Evolutionary conservation across 2,888 invertebrate species (phyloP).

Genomic region (Melanotus villosus): DNA sequence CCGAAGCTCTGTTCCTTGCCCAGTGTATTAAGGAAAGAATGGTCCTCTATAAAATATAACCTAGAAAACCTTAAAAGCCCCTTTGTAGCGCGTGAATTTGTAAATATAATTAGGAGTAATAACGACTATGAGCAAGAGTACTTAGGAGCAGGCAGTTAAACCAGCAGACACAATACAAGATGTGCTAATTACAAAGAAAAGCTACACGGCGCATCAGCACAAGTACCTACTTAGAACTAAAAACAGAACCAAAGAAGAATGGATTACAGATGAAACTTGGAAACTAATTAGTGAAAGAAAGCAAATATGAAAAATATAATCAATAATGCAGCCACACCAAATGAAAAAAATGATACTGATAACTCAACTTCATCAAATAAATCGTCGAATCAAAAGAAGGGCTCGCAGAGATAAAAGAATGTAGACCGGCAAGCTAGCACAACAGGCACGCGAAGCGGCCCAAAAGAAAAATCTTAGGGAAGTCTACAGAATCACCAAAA

Average conservation of each 20-base stretch:
- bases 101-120: too few species aligned
- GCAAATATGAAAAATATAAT: background rate
- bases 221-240: background rate
- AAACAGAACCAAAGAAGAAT: background rate
- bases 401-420: background rate
- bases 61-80: too few species aligned
- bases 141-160: too few species aligned
- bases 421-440: background rate
- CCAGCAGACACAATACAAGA: too few species aligned
- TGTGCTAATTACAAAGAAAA: background rate
- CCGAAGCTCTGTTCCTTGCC: too few species aligned
- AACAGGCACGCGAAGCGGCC: background rate
- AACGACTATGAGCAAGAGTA: too few species aligned
- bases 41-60: too few species aligned
- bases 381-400: background rate
- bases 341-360: background rate
- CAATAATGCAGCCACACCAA: background rate
- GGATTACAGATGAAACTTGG: background rate
- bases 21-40: too few species aligned
- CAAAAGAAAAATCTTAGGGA: slow-evolving; percentile 4
- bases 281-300: too few species aligned
- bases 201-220: background rate
- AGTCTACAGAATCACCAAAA: slow-evolving; percentile 1
- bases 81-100: too few species aligned
- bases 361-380: background rate